These are phyloP conservation scores for Bembecia ichneumoniformis DNA, from an alignment of 2,888 invertebrate species.

Conservation along the genomic window DNA sequence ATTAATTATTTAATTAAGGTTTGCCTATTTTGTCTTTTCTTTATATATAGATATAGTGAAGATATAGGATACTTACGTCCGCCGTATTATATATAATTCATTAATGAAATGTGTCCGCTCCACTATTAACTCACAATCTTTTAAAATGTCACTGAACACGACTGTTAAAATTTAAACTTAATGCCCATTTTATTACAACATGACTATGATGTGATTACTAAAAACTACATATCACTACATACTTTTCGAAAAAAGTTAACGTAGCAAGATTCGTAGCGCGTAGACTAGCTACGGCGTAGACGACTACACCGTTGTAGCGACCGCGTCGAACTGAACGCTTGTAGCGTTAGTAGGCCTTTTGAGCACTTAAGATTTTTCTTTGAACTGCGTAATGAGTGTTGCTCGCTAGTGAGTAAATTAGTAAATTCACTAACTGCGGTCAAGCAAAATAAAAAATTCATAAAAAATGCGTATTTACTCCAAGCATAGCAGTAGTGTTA, in stretches of 20 bases:
- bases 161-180: conserved; percentile 18
- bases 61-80: conserved; percentile 36
- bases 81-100: conserved; percentile 31
- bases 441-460: neutral
- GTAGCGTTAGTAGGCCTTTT: conserved; percentile 28
- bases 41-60: neutral
- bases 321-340: conserved; percentile 43
- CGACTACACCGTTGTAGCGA: conserved; percentile 44
- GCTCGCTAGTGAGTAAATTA: conserved; percentile 20
- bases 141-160: conserved; percentile 33
- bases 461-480: neutral
- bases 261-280: conserved; percentile 19
- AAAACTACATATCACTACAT: conserved; percentile 6
- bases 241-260: conserved; percentile 27
- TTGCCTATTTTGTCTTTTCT: neutral
- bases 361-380: conserved; percentile 33
- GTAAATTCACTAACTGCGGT: conserved; percentile 7
- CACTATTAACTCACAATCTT: conserved; percentile 42
- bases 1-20: no score
- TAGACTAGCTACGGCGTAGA: conserved; percentile 45
- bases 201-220: conserved; percentile 5
- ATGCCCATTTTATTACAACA: conserved; percentile 2
- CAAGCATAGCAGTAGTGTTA: neutral
- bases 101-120: conserved; percentile 49
- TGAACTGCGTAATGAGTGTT: conserved; percentile 27